phyloP scores from a whole-genome alignment of 1,140 invertebrate genomes.

The Drosophila ambigua region DNA sequence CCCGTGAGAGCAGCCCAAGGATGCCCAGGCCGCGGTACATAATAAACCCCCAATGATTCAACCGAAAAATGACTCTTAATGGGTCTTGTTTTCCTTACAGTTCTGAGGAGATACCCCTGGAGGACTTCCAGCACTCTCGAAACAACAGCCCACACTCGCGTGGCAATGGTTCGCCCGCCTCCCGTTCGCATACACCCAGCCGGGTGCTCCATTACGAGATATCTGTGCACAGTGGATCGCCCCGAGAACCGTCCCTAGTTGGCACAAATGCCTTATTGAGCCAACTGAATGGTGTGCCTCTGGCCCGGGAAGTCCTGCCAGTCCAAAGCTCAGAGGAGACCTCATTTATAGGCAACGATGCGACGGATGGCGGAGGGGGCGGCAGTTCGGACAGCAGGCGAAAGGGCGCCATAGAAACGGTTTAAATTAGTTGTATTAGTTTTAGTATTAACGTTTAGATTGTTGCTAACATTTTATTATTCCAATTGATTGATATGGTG shows the following conservation, averaged over 20 bases:
- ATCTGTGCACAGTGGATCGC: conserved; percentile 83
- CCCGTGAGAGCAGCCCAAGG: conserved; percentile 89
- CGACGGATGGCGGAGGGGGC: conserved; percentile 20
- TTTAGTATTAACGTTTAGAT: conserved; percentile 57
- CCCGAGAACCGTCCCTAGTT: conserved; percentile 52
- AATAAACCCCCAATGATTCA: neutral
- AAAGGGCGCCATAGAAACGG: conserved; percentile 88
- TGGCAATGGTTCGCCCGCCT: conserved; percentile 61
- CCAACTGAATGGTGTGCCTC: conserved; percentile 59
- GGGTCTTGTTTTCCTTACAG: conserved; percentile 56
- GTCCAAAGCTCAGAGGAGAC: conserved; percentile 88
- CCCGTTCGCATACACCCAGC: conserved; percentile 77
- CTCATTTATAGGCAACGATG: conserved; percentile 87
- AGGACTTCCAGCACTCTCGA: conserved; percentile 87
- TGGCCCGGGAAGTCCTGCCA: conserved; percentile 61
- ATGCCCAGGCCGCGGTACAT: conserved; percentile 87
- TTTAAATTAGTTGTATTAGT: conserved; percentile 82
- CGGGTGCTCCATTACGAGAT: conserved; percentile 83
- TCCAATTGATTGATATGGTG: conserved; percentile 46
- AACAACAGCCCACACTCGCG: conserved; percentile 79
- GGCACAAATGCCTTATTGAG: conserved; percentile 56
- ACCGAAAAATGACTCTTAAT: neutral
- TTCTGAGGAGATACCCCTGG: conserved; percentile 93
- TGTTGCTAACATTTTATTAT: conserved; percentile 68
- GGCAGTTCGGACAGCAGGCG: conserved; percentile 64